Base-by-base conservation (phyloP, 2,888 invertebrate genomes). In the Scotopteryx bipunctaria region DNA sequence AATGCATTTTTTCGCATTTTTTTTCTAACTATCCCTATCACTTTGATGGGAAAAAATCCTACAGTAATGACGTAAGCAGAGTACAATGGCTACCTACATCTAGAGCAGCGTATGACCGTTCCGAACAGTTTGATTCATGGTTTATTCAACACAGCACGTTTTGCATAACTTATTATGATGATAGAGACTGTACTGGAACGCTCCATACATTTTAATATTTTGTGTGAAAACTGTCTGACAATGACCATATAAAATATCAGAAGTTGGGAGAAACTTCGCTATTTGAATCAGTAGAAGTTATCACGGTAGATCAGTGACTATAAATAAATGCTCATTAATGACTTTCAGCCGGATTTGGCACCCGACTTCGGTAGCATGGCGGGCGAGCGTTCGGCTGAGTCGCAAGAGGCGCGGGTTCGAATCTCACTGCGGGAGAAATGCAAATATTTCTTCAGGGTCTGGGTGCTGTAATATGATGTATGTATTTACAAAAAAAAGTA, bases 81-180 rank as follows among this genome's bases (percentile, higher is more conserved):
- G 49, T 31, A 57, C 57, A 58, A 59, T 55, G 45, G 48, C 21
- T 43, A 47, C 40, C 43, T 36, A 53, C 55, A 62, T 59, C 47
- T 59, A 56, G 62, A 62, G 54, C 62, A 59, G 43, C 48, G 57
- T 50, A 55, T 58, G 62, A 62, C 62, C 59, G 59, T 52, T 59
- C 55, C 55, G 41, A 62, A 59, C 58, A 57, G 59, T 62, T 62
- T 50, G 56, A 45, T 55, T 58, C 62, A 62, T 59, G 59, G 56
- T 59, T 62, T 62, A 62, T 62, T 59, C 62, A 59, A 40, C 49
- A 47, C 21, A 11, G 48, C 33, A 47, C 57, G 55, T 55, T 62
- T 57, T 56, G 57, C 57, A 59, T 59, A 55, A 58, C 54, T 62
- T 56, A 62, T 52, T 56, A 62, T 59, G 57, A 62, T 56, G 44